Evolutionary conservation across 2,888 invertebrate genomes (phyloP), one percentile per base, ranked within the genome.

Genomic region (Graphium colonna): DNA sequence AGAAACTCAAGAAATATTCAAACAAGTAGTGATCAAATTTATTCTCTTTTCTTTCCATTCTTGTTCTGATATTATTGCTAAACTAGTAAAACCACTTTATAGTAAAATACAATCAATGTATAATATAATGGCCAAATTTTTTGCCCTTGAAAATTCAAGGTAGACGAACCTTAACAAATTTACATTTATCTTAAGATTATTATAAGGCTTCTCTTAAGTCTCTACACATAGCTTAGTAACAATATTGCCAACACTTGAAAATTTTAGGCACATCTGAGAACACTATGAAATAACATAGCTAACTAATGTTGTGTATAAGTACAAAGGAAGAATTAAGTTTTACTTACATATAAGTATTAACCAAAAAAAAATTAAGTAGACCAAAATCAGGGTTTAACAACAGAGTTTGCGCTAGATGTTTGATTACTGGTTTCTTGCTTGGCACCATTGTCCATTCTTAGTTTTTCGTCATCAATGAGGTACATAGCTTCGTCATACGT

Each of bases 401-500:
- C 86, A 61, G 63, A 58, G 55, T 62, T 64, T 56, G 69, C 64
- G 56, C 74, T 76, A 42, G 65, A 60, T 47, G 73, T 71, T 64
- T 79, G 77, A 64, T 69, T 71, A 65, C 81, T 84, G 50, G 81
- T 75, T 71, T 86, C 85, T 64, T 83, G 79, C 69, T 88, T 88
- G 57, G 72, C 72, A 68, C 64, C 75, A n/a, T 73, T 72, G 57
- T 80, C 79, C 47, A 72, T 68, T 50, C 63, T 68, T 41, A 75
- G 67, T 64, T 90, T 90, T 55, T 82, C 87, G 70, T 89, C 88
- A 55, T 79, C 87, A 66, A 91, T 88, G 10, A 91, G 79, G 61
- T 86, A 90, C 88, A 91, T 90, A 0, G 92, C 93, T 84, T 93
- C 93, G 65, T 92, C 92, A 67, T 93, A 92, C 10, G 92, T 90